Evolutionary conservation across 2,797 vertebrate genomes (phyloP), one percentile per base, ranked within the genome.

Genomic region (Poeciliopsis gracilis): DNA sequence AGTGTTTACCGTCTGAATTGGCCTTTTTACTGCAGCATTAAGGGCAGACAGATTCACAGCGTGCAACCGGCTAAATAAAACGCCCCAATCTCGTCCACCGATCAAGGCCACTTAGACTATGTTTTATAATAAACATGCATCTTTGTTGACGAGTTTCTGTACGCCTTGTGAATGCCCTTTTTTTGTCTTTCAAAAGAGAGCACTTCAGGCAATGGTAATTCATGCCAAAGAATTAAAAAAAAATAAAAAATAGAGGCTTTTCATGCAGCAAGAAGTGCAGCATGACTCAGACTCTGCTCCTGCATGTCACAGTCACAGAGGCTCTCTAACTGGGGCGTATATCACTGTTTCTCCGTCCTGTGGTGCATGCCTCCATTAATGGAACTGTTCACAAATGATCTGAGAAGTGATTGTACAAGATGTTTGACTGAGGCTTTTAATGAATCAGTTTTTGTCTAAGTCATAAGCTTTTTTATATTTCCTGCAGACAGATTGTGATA

Each of bases 111-210:
- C 72, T 80, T 45, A 46, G 53, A 25, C 6, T 57, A 63, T 53
- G 66, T 66, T 83, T 84, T 33, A 81, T 46, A 80, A 79, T 20
- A 41, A 25, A 66, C 76, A 79, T 66, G 55, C 41, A 75, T 76
- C 75, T 83, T 73, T 79, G 43, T 41, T 73, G 30, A 82, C 46
- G 72, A 77, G 75, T 79, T 78, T 80, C 75, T 80, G 45, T 15
- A 46, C 4, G 43, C 36, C 25, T 74, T 72, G 78, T 85, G 72
- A 89, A 86, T 86, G 80, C 76, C 85, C 78, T n/a, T 82, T 80
- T 38, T 93, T 89, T 90, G 83, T 88, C 88, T 91, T 91, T 92
- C 82, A 89, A 90, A 88, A 86, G 76, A 84, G 75, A 85, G 72
- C 71, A 75, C 87, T 91, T 66, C 83, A 88, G 83, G 89, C 87